Evolutionary conservation across 2,888 invertebrate genomes (phyloP), one percentile per base, ranked within the genome.

Genomic region (Mechanitis mazaeus): DNA sequence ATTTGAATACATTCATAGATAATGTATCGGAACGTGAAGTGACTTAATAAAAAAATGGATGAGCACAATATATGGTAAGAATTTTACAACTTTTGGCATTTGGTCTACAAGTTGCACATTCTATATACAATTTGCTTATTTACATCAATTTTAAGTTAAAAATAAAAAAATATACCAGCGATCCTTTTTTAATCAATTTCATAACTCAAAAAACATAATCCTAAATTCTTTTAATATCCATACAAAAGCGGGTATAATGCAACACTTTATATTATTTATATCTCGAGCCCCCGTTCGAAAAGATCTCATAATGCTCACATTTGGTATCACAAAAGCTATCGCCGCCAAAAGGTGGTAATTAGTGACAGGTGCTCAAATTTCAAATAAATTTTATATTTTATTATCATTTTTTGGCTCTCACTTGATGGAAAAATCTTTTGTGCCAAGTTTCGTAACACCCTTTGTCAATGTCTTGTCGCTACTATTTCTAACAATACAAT

Each of bases 301-400:
- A 65, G 60, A 65, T 66, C 67, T 61, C 68, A 68, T 70, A 71
- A 71, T 67, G 65, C 59, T 66, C 67, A 70, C 66, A 67, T 76
- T 77, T 75, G 74, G 71, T 74, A 70, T 78, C 75, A 77, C 77
- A 81, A 84, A 84, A 76, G 75, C 70, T 58, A 72, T 73, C 72
- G 77, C 87, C 88, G 88, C 84, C 87, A 83, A 87, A 87, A 87
- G 87, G 84, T 87, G 87, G 88, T 85, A 88, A 89, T 89, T 89
- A 89, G 85, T 75, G 82, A 88, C 89, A 89, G 89, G 89, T 90
- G 87, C 81, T 82, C 76, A 77, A 74, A 81, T 83, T 83, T 77
- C 73, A 73, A 72, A 87, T 85, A 84, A 85, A 84, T 87, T 82
- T 75, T 69, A 77, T 72, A 73, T 75, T 76, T 74, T 70, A 72